These are phyloP conservation scores for Gnathonemus longibarbis DNA, from an alignment of 2,113 vertebrate genomes.

Conservation along the genomic window DNA sequence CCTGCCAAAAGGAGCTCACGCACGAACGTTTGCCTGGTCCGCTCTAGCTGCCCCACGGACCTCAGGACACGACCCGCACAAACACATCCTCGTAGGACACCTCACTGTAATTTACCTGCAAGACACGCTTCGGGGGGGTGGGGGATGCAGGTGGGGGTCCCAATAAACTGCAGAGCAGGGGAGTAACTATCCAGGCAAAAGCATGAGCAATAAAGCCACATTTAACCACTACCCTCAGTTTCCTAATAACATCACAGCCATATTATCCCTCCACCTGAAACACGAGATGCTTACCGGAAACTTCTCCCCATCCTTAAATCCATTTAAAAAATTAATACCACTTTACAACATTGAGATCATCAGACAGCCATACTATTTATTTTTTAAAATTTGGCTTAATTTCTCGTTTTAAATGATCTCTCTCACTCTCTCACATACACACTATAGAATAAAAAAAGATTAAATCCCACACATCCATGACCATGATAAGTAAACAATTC, in stretches of 20 bases:
- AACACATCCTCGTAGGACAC: neutral
- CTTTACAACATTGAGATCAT: neutral
- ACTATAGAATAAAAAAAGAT: neutral
- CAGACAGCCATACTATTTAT: neutral
- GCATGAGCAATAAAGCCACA: constrained; percentile 33
- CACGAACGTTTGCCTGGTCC: neutral
- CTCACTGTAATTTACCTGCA: neutral
- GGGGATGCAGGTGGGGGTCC: constrained; percentile 34
- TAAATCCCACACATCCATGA: neutral
- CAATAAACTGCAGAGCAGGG: constrained; percentile 23
- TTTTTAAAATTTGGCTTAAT: neutral
- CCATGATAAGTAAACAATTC: neutral
- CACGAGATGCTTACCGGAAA: neutral
- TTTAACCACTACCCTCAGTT: constrained; percentile 39
- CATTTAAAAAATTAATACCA: neutral
- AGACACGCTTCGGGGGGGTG: neutral
- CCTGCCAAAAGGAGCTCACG: neutral
- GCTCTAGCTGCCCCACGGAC: neutral
- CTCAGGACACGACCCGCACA: neutral
- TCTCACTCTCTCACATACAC: neutral
- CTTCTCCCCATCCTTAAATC: neutral
- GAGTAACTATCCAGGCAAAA: constrained; percentile 46
- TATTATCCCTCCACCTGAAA: neutral
- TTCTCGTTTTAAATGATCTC: neutral
- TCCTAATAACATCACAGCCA: constrained; percentile 30